Conservation (phyloP, 2,888 invertebrate genomes). For the Temnothorax rugatulus region DNA sequence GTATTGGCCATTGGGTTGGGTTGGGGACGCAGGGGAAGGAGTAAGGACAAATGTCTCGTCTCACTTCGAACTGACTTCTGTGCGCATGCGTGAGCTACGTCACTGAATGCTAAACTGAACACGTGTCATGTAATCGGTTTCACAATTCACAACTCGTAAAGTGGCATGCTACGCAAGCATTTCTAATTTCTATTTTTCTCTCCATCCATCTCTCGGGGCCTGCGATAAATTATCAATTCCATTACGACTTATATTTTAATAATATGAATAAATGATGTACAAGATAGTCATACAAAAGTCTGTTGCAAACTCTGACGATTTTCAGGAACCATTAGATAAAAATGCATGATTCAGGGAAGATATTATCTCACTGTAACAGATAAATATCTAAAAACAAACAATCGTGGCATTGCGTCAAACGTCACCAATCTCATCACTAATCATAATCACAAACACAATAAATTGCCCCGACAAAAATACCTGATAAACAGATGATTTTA, state of each 20-base stretch:
- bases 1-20: too few relatives aligned
- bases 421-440: not conserved
- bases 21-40: too few relatives aligned
- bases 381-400: not conserved
- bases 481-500: too few relatives aligned
- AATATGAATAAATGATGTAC: not conserved
- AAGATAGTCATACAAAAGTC: too few relatives aligned
- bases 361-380: too few relatives aligned
- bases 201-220: too few relatives aligned
- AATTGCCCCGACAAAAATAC: not conserved
- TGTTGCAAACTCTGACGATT: too few relatives aligned
- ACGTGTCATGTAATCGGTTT: conserved; percentile 3
- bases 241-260: not conserved
- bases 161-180: not conserved
- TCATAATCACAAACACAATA: not conserved
- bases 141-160: not conserved
- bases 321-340: too few relatives aligned
- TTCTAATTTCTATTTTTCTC: not conserved
- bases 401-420: not conserved
- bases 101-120: not conserved
- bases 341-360: too few relatives aligned
- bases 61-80: not conserved
- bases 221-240: not conserved
- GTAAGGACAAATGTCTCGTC: not conserved
- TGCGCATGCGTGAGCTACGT: conserved; percentile 9